phyloP scores from a whole-genome alignment of 1,140 invertebrate species.

The Mylabris phalerata region DNA sequence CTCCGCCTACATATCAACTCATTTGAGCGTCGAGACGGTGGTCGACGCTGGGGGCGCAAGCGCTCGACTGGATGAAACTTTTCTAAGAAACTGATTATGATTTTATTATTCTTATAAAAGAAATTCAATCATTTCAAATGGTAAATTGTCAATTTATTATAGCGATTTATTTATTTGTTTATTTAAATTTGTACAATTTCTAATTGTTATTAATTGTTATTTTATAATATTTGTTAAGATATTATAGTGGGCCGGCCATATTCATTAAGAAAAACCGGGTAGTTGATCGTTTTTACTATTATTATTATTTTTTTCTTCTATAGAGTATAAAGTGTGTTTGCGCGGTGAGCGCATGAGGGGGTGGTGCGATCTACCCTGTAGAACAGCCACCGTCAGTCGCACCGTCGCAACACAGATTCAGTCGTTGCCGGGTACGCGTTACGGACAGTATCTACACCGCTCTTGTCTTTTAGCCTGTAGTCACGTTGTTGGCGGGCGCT shows the following conservation, averaged over 20 bases:
- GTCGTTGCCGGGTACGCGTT: constrained; percentile 20
- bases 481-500: constrained; percentile 31
- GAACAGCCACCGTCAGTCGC: constrained; percentile 7
- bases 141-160: too few relatives aligned
- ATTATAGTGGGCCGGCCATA: constrained; percentile 31
- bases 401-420: constrained; percentile 11
- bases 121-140: too few relatives aligned
- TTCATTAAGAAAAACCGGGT: constrained; percentile 36
- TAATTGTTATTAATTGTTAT: too few relatives aligned
- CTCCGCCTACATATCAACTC: constrained; percentile 37
- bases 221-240: too few relatives aligned
- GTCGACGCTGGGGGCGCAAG: constrained; percentile 24
- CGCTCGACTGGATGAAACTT: constrained; percentile 6
- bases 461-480: constrained; percentile 14
- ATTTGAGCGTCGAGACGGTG: constrained; percentile 37
- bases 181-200: too few relatives aligned
- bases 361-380: constrained; percentile 25
- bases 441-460: constrained; percentile 17
- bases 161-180: too few relatives aligned
- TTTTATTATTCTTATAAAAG: too few relatives aligned
- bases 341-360: constrained; percentile 29
- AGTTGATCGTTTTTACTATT: constrained; percentile 31
- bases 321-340: constrained; percentile 28
- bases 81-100: too few relatives aligned
- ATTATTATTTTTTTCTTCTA: background rate